Evolutionary conservation across 1,140 invertebrate genomes (phyloP), one percentile per base, ranked within the genome.

Genomic region (Campoletis sonorensis): DNA sequence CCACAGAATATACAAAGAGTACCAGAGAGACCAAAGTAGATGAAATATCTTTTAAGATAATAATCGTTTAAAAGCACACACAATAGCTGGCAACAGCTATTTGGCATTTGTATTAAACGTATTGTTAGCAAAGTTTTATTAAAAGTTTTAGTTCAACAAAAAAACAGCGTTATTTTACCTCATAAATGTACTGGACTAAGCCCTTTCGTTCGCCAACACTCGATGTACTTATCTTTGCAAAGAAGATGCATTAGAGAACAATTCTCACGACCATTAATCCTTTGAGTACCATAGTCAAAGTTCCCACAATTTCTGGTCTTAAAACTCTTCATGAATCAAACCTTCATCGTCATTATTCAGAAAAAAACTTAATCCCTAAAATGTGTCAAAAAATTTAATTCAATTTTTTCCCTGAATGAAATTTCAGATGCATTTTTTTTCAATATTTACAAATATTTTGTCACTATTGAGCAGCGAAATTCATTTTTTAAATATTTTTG

Each of bases 251-350:
- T 49, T 40, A 40, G 13, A 30, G 72, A 75, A 72, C 4, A 26
- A 64, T 75, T 75, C 72, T 75, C 72, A 75, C 72, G 72, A 75
- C 16, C 70, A n/a, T 54, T n/a, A 54, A 54, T 54, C 18, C 5
- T 45, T 54, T 54, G 18, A 27, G 18, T 15, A 64, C 23, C 27
- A 26, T 23, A 64, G 5, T 64, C 10, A 26, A 27, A 27, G 61
- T 23, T 15, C 61, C 61, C 61, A 64, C 23, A 64, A 26, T 64
- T 64, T 64, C 23, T 64, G 61, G 4, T 26, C 21, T 27, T 26
- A 4, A 21, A 23, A 64, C n/a, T n/a, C n/a, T n/a, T n/a, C n/a
- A n/a, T n/a, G n/a, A n/a, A n/a, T n/a, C 61, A 13, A 45, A 13
- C 1, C 40, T 45, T 13, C 40, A 45, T 45, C n/a, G n/a, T n/a